phyloP scores from a whole-genome alignment of 2,797 vertebrate genomes.

The Leontocebus nigricollis region DNA sequence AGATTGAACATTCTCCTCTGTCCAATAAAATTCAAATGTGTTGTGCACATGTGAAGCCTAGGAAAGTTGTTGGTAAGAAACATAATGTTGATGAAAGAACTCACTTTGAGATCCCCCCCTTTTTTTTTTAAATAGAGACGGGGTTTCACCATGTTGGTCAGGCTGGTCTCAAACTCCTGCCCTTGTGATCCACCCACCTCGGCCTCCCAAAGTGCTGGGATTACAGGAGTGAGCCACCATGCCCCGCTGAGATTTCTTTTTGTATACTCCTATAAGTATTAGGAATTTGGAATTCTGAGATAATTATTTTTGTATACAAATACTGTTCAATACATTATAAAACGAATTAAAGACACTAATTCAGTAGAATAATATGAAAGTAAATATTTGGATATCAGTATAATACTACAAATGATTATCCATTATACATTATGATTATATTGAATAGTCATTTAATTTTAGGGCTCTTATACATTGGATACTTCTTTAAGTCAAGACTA shows the following conservation, averaged over 20 bases:
- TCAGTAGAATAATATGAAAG: not conserved
- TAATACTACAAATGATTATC: not conserved
- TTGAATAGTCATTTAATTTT: not conserved
- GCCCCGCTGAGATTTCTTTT: not conserved
- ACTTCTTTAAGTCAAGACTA: not conserved
- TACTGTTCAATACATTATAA: not conserved
- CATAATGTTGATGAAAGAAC: not conserved
- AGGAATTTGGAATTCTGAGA: not conserved
- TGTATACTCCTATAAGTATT: not conserved
- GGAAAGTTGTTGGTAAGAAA: not conserved
- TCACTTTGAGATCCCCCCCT: not conserved
- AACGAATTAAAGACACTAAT: not conserved
- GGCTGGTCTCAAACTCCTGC: too few species aligned
- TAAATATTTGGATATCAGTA: not conserved
- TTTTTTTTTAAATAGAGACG: not conserved
- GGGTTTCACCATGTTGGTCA: too few species aligned
- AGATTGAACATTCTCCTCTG: not conserved
- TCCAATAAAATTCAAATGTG: constrained; percentile 12
- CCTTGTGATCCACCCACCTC: too few species aligned
- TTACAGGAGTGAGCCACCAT: too few species aligned
- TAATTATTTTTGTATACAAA: not conserved
- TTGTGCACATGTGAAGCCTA: not conserved
- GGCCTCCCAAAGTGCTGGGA: too few species aligned
- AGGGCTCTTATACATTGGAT: not conserved
- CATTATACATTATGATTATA: not conserved